Percentiles rank a stretch among this genome's conserved stretches.
Conservation (phyloP, 2,888 invertebrate species). For the Latrodectus hesperus region DNA sequence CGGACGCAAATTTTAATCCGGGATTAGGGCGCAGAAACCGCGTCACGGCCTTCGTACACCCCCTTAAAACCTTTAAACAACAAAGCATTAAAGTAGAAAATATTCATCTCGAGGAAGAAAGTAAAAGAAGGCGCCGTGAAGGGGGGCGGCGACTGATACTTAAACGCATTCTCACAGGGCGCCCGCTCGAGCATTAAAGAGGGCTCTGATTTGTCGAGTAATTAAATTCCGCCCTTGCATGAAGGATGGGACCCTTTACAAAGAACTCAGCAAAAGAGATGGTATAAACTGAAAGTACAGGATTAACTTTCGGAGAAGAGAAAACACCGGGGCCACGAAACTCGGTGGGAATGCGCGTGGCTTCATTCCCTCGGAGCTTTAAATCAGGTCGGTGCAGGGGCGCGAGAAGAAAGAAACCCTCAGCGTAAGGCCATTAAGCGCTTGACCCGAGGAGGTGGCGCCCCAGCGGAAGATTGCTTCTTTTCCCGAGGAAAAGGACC, state of each 20-base stretch:
- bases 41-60: conserved; percentile 4
- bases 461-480: conserved; percentile 34
- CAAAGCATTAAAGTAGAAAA: conserved; percentile 59
- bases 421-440: conserved; percentile 46
- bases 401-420: conserved; percentile 8
- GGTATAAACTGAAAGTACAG: conserved; percentile 16
- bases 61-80: conserved; percentile 58
- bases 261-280: conserved; percentile 49
- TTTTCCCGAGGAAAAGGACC: conserved; percentile 23
- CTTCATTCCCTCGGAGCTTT: conserved; percentile 8
- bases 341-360: background rate
- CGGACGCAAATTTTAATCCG: conserved; percentile 61
- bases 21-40: conserved; percentile 57
- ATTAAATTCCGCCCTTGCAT: conserved; percentile 53
- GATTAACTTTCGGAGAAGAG: conserved; percentile 6
- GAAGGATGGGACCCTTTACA: conserved; percentile 50
- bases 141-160: conserved; percentile 40
- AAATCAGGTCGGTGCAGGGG: conserved; percentile 36
- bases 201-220: conserved; percentile 61
- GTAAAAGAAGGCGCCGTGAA: background rate
- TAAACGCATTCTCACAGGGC: conserved; percentile 49
- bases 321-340: background rate
- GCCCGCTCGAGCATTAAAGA: conserved; percentile 29
- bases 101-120: conserved; percentile 36
- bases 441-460: conserved; percentile 35